These are phyloP conservation scores for Dicerorhinus sumatrensis DNA, from an alignment of 2,113 vertebrate species.

Conservation along the genomic window DNA sequence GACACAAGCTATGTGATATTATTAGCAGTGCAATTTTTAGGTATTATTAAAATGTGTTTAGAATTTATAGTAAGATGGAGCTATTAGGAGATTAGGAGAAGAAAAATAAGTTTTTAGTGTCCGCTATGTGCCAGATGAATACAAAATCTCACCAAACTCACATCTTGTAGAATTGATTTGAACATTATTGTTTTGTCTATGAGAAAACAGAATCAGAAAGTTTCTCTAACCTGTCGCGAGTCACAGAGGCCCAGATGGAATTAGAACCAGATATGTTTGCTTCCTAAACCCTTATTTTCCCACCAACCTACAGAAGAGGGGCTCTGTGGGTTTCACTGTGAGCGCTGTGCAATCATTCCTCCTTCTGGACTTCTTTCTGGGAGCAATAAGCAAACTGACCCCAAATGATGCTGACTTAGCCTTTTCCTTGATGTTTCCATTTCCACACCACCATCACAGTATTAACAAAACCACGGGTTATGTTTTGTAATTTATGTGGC, in stretches of 20 bases:
- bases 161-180: background rate
- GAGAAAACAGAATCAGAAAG: background rate
- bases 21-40: background rate
- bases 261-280: background rate
- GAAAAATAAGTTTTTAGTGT: background rate
- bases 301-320: background rate
- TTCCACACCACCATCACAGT: background rate
- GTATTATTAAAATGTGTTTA: conserved; percentile 16
- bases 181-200: background rate
- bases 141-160: background rate
- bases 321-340: background rate
- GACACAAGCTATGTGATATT: background rate
- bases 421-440: background rate
- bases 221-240: background rate
- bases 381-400: background rate
- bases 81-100: background rate
- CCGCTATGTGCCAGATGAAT: background rate
- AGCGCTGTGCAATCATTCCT: background rate
- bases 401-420: background rate
- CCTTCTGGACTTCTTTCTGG: background rate
- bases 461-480: background rate
- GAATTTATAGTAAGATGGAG: background rate
- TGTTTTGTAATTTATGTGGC: background rate
- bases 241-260: background rate
- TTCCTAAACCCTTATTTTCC: background rate